Conservation (phyloP, 2,888 invertebrate genomes). For the Tethea ocularis region DNA sequence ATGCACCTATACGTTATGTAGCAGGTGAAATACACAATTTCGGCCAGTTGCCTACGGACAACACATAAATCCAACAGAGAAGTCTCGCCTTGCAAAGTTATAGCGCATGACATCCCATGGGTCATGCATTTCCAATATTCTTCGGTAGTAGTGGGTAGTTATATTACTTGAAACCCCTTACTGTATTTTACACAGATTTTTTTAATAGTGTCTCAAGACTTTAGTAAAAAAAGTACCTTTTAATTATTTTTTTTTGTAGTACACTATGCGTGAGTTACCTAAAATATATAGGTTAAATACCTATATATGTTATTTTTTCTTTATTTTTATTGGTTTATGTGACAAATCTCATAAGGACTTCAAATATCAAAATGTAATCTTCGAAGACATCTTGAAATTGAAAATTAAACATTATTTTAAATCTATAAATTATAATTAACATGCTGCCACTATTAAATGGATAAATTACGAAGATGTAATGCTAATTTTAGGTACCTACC, state of each 20-base stretch:
- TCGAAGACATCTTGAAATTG: no score
- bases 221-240: no score
- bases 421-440: no score
- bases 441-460: neutral
- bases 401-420: no score
- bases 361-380: no score
- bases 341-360: no score
- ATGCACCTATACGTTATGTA: neutral
- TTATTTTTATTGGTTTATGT: no score
- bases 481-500: neutral
- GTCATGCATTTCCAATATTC: conserved; percentile 52
- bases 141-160: conserved; percentile 34
- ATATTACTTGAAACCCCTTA: conserved; percentile 22
- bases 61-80: conserved; percentile 5
- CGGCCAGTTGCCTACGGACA: neutral
- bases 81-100: conserved; percentile 22
- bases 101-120: conserved; percentile 27
- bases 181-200: conserved; percentile 22
- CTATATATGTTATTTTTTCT: no score
- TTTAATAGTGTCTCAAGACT: neutral
- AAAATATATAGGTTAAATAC: no score
- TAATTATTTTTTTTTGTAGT: no score
- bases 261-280: no score
- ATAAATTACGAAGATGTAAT: no score
- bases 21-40: neutral